Percentiles rank a stretch among this genome's conserved stretches.
Conservation (phyloP, 1,140 invertebrate genomes). For the Eurosta solidaginis region DNA sequence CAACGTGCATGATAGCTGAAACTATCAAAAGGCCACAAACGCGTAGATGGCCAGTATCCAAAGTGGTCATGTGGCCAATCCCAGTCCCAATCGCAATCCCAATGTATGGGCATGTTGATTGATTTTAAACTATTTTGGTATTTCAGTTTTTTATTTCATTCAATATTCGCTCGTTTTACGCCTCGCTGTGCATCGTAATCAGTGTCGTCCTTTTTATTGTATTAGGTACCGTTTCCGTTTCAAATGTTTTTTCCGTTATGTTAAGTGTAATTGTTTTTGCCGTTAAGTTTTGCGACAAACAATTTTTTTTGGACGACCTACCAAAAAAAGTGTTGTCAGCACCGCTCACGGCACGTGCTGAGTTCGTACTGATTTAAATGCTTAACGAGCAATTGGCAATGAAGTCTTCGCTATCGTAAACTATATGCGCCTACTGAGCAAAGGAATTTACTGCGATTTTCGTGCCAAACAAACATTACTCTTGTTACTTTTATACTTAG, state of each 20-base stretch:
- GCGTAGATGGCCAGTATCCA: constrained; percentile 30
- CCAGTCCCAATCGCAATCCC: constrained; percentile 44
- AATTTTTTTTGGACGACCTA: constrained; percentile 52
- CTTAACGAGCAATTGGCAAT: constrained; percentile 31
- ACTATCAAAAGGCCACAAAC: constrained; percentile 39
- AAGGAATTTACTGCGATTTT: neutral
- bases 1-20: constrained; percentile 40
- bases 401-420: constrained; percentile 3
- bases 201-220: constrained; percentile 27
- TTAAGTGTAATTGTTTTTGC: neutral
- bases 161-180: neutral
- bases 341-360: constrained; percentile 43
- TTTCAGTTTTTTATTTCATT: neutral
- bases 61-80: constrained; percentile 41
- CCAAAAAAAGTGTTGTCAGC: constrained; percentile 58
- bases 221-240: neutral
- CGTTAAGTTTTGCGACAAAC: constrained; percentile 44
- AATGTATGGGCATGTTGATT: constrained; percentile 47
- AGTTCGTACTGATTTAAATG: constrained; percentile 50
- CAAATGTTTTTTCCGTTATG: neutral
- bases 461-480: constrained; percentile 19
- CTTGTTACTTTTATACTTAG: neutral
- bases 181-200: neutral
- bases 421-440: neutral
- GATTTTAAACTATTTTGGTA: neutral